Evolutionary conservation across 2,888 invertebrate species (phyloP).

Genomic region (Drosophila diplacantha): DNA sequence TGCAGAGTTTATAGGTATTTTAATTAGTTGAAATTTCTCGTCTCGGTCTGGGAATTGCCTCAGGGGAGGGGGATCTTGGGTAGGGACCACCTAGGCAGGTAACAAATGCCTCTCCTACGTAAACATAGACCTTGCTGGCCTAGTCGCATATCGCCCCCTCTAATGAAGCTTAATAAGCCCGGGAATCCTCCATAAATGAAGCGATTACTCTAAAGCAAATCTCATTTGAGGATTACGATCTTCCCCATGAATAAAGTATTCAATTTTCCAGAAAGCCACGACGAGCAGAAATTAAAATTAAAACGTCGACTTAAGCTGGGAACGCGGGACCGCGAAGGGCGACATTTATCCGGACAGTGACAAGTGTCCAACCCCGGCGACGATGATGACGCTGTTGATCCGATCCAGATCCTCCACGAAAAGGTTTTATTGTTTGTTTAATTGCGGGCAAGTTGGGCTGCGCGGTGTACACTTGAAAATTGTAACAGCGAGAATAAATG

Average conservation of each 20-base stretch:
- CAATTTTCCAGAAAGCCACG: constrained; percentile 49
- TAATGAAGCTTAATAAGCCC: constrained; percentile 73
- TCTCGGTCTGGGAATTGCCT: constrained; percentile 29
- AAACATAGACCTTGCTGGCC: constrained; percentile 48
- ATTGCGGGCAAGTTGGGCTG: constrained; percentile 61
- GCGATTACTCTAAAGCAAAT: constrained; percentile 54
- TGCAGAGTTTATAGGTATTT: constrained; percentile 67
- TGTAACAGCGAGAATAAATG: constrained; percentile 68
- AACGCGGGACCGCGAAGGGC: constrained; percentile 37
- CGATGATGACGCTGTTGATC: constrained; percentile 17
- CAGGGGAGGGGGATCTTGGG: not conserved
- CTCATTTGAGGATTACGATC: constrained; percentile 56
- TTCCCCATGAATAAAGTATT: constrained; percentile 35
- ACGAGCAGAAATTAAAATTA: constrained; percentile 64
- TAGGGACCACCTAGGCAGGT: constrained; percentile 58
- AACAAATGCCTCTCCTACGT: constrained; percentile 39
- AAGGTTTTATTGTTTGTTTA: constrained; percentile 66
- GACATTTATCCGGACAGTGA: constrained; percentile 71
- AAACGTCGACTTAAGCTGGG: constrained; percentile 68
- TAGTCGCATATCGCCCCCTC: constrained; percentile 18
- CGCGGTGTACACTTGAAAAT: constrained; percentile 63
- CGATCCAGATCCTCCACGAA: constrained; percentile 18
- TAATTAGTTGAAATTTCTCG: constrained; percentile 62
- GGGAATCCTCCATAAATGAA: constrained; percentile 63
- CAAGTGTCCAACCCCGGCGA: constrained; percentile 55